These are phyloP conservation scores for Drosophila paranaensis DNA, from an alignment of 2,888 invertebrate genomes.

Conservation along the genomic window DNA sequence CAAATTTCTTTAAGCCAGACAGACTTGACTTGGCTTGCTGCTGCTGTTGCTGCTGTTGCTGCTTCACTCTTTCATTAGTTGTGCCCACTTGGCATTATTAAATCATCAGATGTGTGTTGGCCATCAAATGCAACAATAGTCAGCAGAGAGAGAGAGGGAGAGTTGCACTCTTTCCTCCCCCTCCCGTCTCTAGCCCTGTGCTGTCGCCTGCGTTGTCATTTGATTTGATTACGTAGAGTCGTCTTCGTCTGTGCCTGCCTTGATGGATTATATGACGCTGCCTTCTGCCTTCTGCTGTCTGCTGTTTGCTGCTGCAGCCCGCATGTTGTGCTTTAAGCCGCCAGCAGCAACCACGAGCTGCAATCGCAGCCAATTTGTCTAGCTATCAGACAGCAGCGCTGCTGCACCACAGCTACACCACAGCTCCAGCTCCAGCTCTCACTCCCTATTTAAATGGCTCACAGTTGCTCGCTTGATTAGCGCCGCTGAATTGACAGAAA, in stretches of 20 bases:
- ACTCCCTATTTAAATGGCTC: constrained; percentile 56
- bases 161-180: background rate
- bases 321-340: constrained; percentile 62
- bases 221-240: constrained; percentile 70
- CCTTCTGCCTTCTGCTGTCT: background rate
- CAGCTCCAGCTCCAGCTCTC: background rate
- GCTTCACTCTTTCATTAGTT: constrained; percentile 35
- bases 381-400: constrained; percentile 9
- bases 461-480: constrained; percentile 71
- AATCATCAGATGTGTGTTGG: constrained; percentile 75
- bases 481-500: constrained; percentile 78
- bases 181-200: background rate
- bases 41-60: background rate
- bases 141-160: background rate
- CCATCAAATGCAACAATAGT: constrained; percentile 74
- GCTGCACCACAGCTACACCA: background rate
- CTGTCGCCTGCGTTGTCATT: constrained; percentile 71
- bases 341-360: constrained; percentile 25
- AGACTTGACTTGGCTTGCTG: background rate
- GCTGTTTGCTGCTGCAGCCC: constrained; percentile 43
- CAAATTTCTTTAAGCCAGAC: constrained; percentile 54
- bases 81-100: constrained; percentile 48
- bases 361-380: constrained; percentile 73
- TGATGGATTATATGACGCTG: constrained; percentile 71
- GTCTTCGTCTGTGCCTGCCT: constrained; percentile 61